Percentiles rank a stretch among this genome's conserved stretches.
These are phyloP conservation scores for Nothura maculosa DNA, from an alignment of 2,797 vertebrate genomes.

Conservation along the genomic window DNA sequence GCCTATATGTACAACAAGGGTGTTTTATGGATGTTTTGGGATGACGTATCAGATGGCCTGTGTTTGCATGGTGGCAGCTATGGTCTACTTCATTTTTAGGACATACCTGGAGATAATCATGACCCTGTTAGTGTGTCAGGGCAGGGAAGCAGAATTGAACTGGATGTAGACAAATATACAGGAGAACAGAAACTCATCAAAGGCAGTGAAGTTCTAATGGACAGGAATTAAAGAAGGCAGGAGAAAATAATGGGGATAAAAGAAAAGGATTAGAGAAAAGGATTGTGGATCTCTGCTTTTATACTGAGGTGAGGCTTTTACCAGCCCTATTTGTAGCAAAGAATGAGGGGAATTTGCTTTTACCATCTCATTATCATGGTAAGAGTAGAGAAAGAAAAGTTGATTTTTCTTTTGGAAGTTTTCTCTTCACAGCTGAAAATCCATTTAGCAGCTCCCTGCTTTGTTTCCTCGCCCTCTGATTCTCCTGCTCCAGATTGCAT, in stretches of 20 bases:
- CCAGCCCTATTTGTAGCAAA: neutral
- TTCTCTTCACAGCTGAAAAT: slow-evolving; percentile 23
- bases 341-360: neutral
- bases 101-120: neutral
- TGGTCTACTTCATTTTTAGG: neutral
- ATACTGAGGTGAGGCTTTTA: neutral
- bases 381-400: slow-evolving; percentile 4
- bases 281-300: neutral
- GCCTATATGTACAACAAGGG: neutral
- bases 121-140: neutral
- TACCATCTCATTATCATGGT: neutral
- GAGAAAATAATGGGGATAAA: neutral
- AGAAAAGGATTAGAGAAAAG: neutral
- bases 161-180: neutral
- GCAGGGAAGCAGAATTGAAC: neutral
- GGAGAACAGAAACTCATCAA: neutral
- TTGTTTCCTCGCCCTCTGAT: slow-evolving; percentile 47
- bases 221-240: neutral
- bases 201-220: neutral
- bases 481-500: slow-evolving; percentile 6
- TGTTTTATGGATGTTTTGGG: neutral
- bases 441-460: neutral
- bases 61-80: neutral
- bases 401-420: slow-evolving; percentile 38
- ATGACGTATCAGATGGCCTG: neutral